These are phyloP conservation scores for Toxotes lorentzi DNA, from an alignment of 2,797 vertebrate species.

Conservation along the genomic window DNA sequence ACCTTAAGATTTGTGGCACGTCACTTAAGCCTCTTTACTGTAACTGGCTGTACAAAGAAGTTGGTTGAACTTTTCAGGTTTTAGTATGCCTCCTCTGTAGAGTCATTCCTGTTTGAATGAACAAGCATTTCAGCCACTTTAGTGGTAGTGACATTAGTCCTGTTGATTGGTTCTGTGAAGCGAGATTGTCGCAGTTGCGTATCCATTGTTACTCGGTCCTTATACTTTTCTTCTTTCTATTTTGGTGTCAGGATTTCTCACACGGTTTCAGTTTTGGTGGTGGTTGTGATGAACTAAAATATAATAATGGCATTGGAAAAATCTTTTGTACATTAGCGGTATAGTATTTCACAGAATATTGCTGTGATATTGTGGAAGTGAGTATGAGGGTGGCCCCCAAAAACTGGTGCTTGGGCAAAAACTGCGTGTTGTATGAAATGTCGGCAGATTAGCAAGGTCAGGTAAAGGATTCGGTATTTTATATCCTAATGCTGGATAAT, in stretches of 20 bases:
- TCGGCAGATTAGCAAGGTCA: neutral
- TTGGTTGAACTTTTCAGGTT: conserved; percentile 30
- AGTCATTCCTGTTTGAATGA: conserved; percentile 9
- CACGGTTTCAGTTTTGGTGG: neutral
- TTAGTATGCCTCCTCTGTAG: conserved; percentile 27
- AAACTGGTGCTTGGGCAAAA: neutral
- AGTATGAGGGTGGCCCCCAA: neutral
- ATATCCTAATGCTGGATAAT: neutral
- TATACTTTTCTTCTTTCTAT: neutral
- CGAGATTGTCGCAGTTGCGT: neutral
- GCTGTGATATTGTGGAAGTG: neutral
- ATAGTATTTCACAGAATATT: neutral
- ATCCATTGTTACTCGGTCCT: neutral
- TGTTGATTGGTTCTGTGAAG: neutral
- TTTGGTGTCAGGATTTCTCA: conserved; percentile 14
- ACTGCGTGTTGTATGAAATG: neutral
- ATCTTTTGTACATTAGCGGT: neutral
- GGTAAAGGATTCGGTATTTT: neutral
- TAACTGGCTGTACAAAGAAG: conserved; percentile 28
- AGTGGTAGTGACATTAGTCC: neutral
- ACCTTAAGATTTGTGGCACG: conserved; percentile 18
- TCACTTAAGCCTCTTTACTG: conserved; percentile 38
- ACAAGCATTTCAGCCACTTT: neutral
- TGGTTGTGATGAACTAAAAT: conserved; percentile 2
- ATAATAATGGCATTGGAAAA: neutral